Evolutionary conservation across 2,888 invertebrate genomes (phyloP), one percentile per base, ranked within the genome.

Genomic region (Agriotes lineatus): DNA sequence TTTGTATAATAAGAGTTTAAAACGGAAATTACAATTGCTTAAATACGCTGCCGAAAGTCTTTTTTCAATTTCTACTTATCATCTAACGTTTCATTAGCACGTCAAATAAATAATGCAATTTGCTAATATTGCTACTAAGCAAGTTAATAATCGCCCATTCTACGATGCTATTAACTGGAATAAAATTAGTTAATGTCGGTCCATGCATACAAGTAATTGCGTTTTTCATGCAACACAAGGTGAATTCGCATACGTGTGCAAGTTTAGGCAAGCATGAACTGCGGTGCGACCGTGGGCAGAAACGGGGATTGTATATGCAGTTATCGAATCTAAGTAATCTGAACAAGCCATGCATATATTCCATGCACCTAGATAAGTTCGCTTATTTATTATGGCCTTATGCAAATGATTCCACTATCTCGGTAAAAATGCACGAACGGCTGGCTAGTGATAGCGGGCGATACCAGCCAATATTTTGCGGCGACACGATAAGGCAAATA

Each of bases 361-460:
- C 78, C 77, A 78, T 80, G 78, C 78, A 78, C 80, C 78, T 79
- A 81, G 82, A 82, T 82, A 82, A 81, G 79, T 82, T 79, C 79
- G 78, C 79, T 82, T 82, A 82, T 82, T 82, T 82, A 82, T 82
- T 82, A 81, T 82, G 76, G 78, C 81, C 81, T 82, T 82, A 82
- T 82, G 82, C 81, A 82, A 82, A 82, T 82, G 80, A 78, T 77
- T 75, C 74, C 74, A 76, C 75, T 82, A 82, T 82, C 81, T 80
- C 73, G 76, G 77, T 76, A 82, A 82, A 82, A 82, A 82, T 82
- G 81, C 81, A 81, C 79, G 81, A 80, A 80, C 78, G 74, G 75
- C 71, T 75, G 68, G 74, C 78, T 61, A 33, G 62, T 62, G 77
- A 81, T 81, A 79, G 76, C 76, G 74, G 61, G 72, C 75, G 78